Percentiles rank a stretch among this genome's conserved stretches.
Evolutionary conservation across 2,888 invertebrate genomes (phyloP).

Genomic region (Unio pictorum): DNA sequence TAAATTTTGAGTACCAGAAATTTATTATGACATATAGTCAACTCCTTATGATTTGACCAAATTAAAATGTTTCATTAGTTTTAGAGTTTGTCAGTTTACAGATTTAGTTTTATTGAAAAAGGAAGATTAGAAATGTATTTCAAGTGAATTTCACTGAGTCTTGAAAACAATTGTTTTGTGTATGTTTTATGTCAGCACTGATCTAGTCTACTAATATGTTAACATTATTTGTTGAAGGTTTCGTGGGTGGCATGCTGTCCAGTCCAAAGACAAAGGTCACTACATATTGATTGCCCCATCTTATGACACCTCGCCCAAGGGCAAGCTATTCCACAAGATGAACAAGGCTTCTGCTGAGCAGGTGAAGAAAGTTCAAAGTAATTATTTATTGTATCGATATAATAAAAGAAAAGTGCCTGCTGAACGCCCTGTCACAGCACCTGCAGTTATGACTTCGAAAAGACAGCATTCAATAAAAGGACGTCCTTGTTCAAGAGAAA

Average conservation of each 20-base stretch:
- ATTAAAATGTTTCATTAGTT: no score
- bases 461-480: conserved; percentile 5
- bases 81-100: no score
- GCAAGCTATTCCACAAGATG: conserved; percentile 37
- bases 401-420: conserved; percentile 33
- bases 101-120: no score
- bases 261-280: conserved; percentile 49
- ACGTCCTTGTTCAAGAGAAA: conserved; percentile 12
- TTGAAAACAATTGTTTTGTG: no score
- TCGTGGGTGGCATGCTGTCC: conserved; percentile 55
- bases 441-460: conserved; percentile 26
- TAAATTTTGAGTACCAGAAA: no score
- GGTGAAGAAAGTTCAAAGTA: conserved; percentile 38
- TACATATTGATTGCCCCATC: conserved; percentile 47
- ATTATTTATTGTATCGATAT: conserved; percentile 38
- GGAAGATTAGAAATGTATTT: no score
- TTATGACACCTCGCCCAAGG: conserved; percentile 42
- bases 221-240: conserved; percentile 37
- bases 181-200: no score
- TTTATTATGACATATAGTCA: no score
- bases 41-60: no score
- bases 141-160: no score
- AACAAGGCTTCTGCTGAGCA: conserved; percentile 36
- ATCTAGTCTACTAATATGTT: neutral
- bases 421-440: conserved; percentile 46